These are phyloP conservation scores for Oscheius sp. DNA, from an alignment of 2,888 invertebrate genomes.

Conservation along the genomic window DNA sequence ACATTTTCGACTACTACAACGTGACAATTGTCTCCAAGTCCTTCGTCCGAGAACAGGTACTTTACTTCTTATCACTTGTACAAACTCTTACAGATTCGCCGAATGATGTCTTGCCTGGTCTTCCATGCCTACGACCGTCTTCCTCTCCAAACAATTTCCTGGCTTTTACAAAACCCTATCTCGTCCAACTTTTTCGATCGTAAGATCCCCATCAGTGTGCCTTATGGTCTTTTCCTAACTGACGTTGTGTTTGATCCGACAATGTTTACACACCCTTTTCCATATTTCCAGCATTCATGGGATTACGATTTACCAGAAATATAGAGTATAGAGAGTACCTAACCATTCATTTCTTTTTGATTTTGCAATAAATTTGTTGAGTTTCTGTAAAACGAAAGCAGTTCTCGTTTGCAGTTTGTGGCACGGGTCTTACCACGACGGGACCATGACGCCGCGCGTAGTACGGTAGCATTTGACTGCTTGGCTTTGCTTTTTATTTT, in stretches of 20 bases:
- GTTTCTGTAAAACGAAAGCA: not conserved
- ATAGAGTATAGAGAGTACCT: not conserved
- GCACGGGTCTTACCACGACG: not conserved
- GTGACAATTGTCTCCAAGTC: constrained; percentile 60
- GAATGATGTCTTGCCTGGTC: constrained; percentile 66
- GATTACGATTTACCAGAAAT: constrained; percentile 44
- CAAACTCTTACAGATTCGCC: constrained; percentile 57
- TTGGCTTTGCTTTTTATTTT: not conserved
- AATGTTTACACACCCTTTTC: constrained; percentile 59
- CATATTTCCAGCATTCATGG: constrained; percentile 59
- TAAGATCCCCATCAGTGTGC: constrained; percentile 56
- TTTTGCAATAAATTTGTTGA: not conserved
- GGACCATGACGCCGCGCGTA: not conserved
- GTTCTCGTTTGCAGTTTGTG: not conserved
- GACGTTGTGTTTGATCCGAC: constrained; percentile 63
- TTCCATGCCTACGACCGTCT: constrained; percentile 52
- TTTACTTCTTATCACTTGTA: not conserved
- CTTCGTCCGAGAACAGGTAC: constrained; percentile 65
- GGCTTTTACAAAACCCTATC: constrained; percentile 62
- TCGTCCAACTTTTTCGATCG: constrained; percentile 54
- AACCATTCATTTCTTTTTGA: not conserved
- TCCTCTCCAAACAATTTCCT: constrained; percentile 42
- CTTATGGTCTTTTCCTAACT: constrained; percentile 61
- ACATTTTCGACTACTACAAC: constrained; percentile 65
- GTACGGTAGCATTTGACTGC: constrained; percentile 10